A percentile compares a stretch with the other conserved stretches of the same genome.
Evolutionary conservation across 2,113 vertebrate species (phyloP).

Genomic region (Halichoeres trimaculatus): DNA sequence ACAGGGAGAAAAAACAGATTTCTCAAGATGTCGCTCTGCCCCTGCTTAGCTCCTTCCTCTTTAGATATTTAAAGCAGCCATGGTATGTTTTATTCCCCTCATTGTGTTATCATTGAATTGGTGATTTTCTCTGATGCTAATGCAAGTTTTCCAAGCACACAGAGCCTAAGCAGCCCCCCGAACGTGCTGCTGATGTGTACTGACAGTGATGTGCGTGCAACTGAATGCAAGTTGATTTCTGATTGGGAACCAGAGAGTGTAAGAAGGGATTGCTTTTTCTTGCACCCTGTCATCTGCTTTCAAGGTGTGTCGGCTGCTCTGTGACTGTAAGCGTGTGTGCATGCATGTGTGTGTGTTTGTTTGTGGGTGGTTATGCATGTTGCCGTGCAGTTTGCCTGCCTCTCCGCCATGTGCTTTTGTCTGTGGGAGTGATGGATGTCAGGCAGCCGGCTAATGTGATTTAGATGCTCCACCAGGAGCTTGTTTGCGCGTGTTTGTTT

Average conservation of each 20-base stretch:
- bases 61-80: slow-evolving; percentile 76
- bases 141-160: slow-evolving; percentile 32
- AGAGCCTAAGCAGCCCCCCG: slow-evolving; percentile 12
- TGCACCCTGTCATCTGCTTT: slow-evolving; percentile 40
- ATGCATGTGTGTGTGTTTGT: slow-evolving; percentile 50
- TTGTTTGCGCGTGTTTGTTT: slow-evolving; percentile 39
- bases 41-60: slow-evolving; percentile 55
- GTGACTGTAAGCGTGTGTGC: slow-evolving; percentile 17
- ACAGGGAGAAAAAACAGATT: slow-evolving; percentile 62
- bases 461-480: slow-evolving; percentile 79
- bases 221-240: slow-evolving; percentile 58
- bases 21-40: slow-evolving; percentile 67
- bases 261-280: slow-evolving; percentile 32
- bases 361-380: slow-evolving; percentile 71
- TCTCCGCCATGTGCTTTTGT: slow-evolving; percentile 75
- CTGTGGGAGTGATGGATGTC: slow-evolving; percentile 84
- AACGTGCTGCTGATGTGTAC: slow-evolving; percentile 29
- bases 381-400: slow-evolving; percentile 77
- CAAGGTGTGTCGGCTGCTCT: slow-evolving; percentile 62
- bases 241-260: slow-evolving; percentile 45
- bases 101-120: slow-evolving; percentile 49
- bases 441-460: slow-evolving; percentile 83
- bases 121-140: slow-evolving; percentile 48
- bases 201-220: slow-evolving; percentile 57
- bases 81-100: slow-evolving; percentile 23